phyloP scores from a whole-genome alignment of 2,113 vertebrate species.

The Prochilodus magdalenae region DNA sequence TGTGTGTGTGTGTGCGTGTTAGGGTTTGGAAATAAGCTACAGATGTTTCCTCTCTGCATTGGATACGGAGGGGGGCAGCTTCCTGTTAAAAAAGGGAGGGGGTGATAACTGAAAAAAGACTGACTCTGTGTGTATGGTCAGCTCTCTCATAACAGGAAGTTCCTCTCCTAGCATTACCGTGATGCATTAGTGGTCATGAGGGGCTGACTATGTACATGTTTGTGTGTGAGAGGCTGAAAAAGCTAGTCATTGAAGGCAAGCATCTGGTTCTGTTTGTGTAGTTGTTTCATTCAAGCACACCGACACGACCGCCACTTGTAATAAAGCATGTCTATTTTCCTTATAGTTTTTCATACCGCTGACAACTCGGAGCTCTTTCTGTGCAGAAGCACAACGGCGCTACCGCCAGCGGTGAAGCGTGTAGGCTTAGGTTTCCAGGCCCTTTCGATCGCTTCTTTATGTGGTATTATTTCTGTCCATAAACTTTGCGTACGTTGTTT shows the following conservation, averaged over 20 bases:
- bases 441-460: no score
- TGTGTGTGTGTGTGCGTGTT: constrained; percentile 50
- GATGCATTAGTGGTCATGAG: constrained; percentile 51
- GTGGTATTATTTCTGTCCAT: background rate
- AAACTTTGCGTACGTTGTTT: no score
- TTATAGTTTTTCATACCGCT: background rate
- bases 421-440: no score
- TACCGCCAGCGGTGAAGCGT: no score
- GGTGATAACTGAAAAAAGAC: constrained; percentile 61
- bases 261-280: constrained; percentile 8
- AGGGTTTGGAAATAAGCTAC: constrained; percentile 77
- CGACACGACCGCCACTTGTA: background rate
- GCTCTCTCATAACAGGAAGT: constrained; percentile 65
- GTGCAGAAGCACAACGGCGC: no score
- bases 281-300: background rate
- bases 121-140: constrained; percentile 53
- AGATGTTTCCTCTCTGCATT: constrained; percentile 77
- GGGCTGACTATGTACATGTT: constrained; percentile 27
- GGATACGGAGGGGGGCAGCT: constrained; percentile 66
- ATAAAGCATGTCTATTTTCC: background rate
- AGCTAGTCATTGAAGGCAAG: background rate
- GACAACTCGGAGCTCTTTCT: background rate
- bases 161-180: constrained; percentile 56
- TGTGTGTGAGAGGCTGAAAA: constrained; percentile 24
- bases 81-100: constrained; percentile 68